Evolutionary conservation across 2,113 vertebrate species (phyloP).

Genomic region (Rhabdornis inornatus): DNA sequence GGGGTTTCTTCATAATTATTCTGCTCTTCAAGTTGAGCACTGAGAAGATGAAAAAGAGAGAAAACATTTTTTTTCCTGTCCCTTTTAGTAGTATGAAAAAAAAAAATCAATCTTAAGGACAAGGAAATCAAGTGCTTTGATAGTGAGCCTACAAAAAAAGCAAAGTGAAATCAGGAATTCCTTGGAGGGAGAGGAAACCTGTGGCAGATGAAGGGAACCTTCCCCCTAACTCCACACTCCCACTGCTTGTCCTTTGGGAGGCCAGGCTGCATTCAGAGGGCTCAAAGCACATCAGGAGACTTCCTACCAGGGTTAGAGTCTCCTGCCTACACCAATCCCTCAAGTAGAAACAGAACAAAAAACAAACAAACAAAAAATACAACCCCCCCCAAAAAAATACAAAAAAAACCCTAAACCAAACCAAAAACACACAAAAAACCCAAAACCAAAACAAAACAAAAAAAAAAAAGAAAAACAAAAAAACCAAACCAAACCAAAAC

Average conservation of each 20-base stretch:
- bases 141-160: not conserved
- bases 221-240: not conserved
- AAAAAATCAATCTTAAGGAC: not conserved
- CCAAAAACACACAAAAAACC: not conserved
- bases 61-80: not conserved
- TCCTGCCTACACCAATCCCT: not conserved
- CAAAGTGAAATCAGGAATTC: not conserved
- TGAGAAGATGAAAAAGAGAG: conserved; percentile 45
- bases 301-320: not conserved
- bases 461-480: not conserved
- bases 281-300: not conserved
- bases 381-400: not conserved
- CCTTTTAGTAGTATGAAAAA: not conserved
- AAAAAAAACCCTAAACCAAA: not conserved
- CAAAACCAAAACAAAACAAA: not conserved
- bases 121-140: not conserved
- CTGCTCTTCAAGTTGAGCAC: conserved; percentile 60
- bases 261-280: not conserved
- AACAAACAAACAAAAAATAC: not conserved
- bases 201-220: not conserved
- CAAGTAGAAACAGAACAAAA: not conserved
- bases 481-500: not conserved
- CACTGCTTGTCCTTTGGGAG: not conserved
- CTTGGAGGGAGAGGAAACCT: not conserved
- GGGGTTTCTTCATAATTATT: conserved; percentile 59